phyloP scores from a whole-genome alignment of 2,797 vertebrate genomes.

The Alectoris magna region DNA sequence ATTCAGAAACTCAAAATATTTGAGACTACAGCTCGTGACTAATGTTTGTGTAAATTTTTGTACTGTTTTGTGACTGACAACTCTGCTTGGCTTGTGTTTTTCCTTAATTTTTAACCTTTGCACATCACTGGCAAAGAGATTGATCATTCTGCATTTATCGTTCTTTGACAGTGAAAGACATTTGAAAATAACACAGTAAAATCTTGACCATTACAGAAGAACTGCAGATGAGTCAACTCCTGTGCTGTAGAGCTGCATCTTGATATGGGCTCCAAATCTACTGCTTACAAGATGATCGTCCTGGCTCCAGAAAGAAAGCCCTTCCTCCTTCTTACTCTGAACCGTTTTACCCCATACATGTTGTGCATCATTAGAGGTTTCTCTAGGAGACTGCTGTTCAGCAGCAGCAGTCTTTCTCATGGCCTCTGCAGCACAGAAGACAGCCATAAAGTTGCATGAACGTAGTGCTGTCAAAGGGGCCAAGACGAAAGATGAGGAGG shows the following conservation, averaged over 20 bases:
- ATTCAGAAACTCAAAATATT: not conserved
- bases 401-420: not conserved
- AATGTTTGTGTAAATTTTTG: not conserved
- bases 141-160: not conserved
- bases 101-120: not conserved
- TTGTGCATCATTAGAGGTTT: not conserved
- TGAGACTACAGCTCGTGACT: not conserved
- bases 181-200: not conserved
- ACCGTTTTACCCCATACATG: not conserved
- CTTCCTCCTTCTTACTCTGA: not conserved
- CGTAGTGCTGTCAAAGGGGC: not conserved
- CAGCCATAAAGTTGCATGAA: not conserved
- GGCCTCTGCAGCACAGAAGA: not conserved
- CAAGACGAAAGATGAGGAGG: not conserved
- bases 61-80: not conserved
- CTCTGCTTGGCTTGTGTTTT: not conserved
- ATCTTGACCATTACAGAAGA: not conserved
- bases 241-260: fast-evolving
- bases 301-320: not conserved
- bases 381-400: not conserved
- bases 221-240: not conserved
- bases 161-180: not conserved
- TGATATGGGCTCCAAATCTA: not conserved
- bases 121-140: not conserved
- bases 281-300: not conserved